Evolutionary conservation across 2,888 invertebrate genomes (phyloP).

Genomic region (Lysandra coridon): DNA sequence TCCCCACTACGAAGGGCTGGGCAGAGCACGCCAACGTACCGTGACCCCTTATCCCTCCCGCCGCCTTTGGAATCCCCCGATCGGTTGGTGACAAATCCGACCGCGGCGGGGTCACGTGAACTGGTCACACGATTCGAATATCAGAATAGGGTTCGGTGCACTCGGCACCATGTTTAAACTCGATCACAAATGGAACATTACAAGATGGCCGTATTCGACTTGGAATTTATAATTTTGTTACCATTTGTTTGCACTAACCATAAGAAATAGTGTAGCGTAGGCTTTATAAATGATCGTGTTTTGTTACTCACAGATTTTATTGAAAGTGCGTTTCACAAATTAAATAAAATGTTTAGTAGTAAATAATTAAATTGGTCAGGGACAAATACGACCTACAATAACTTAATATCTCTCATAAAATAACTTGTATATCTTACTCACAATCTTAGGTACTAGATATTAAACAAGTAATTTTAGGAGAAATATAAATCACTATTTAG

Average conservation of each 20-base stretch:
- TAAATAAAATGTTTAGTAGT: too few relatives aligned
- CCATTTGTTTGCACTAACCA: conserved; percentile 29
- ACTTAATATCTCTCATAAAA: too few relatives aligned
- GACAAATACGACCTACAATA: too few relatives aligned
- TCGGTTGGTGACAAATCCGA: conserved; percentile 41
- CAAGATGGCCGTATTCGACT: conserved; percentile 63
- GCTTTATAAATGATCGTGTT: not conserved
- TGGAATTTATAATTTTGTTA: conserved; percentile 36
- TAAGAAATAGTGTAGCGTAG: not conserved
- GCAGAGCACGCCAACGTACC: conserved; percentile 53
- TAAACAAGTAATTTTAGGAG: too few relatives aligned
- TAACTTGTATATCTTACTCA: too few relatives aligned
- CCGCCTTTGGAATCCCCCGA: conserved; percentile 35
- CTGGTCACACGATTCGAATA: conserved; percentile 60
- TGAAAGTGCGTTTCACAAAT: not conserved
- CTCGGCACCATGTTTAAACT: conserved; percentile 73
- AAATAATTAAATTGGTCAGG: too few relatives aligned
- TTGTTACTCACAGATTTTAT: not conserved
- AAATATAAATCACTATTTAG: too few relatives aligned
- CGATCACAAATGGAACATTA: conserved; percentile 62
- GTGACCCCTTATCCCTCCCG: conserved; percentile 52
- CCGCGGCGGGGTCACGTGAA: conserved; percentile 50
- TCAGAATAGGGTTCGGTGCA: conserved; percentile 72
- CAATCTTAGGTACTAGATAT: too few relatives aligned
- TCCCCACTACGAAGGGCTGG: conserved; percentile 72